Base-by-base conservation (phyloP, 1,140 invertebrate genomes). In the Caerostris extrusa region DNA sequence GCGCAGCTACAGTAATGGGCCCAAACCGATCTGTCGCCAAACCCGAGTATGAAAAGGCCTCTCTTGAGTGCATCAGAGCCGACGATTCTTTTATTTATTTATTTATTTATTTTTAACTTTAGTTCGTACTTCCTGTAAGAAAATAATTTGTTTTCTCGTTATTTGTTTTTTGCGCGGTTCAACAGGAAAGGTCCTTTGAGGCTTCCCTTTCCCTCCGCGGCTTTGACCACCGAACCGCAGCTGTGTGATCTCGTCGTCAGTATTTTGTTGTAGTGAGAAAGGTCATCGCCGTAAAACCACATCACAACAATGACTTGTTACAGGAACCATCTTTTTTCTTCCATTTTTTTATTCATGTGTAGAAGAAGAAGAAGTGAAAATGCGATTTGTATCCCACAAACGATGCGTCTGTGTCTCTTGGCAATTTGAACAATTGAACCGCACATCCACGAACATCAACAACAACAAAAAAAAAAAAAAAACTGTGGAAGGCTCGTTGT, bases 11-110 rank as follows among this genome's bases (percentile, higher is more conserved):
- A 86, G 69, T 61, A 64, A 85, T 67, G 55, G 81, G 82, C 60
- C 82, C 90, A 91, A 91, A 69, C 91, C 91, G 83, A 86, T 57
- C 82, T 71, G 34, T 86, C 91, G 83, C 91, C 91, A 93, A 69
- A 82, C 82, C 91, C 60, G 71, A 58, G 61, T 93, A 86, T 93
- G 91, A 93, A 93, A 90, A 93, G 91, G 91, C 91, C 83, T 64
- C 55, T 34, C 34, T 34, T 34, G 34, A 34, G 34, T 34, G 34
- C 34, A 34, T 34, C 34, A 34, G 71, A 69, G 50, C 71, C 60
- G 60, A 60, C 7, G 17, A 10, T 12, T 53, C n/a, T 86, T 82
- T 7, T 12, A 56, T 91, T 57, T 71, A 50, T 82, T 7, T 12
- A 56, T 91, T 57, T 71, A 50, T 69, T 89, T 89, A 69, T 89